These are phyloP conservation scores for Caenorhabditis macrosperma DNA, from an alignment of 2,888 invertebrate species.

Conservation along the genomic window DNA sequence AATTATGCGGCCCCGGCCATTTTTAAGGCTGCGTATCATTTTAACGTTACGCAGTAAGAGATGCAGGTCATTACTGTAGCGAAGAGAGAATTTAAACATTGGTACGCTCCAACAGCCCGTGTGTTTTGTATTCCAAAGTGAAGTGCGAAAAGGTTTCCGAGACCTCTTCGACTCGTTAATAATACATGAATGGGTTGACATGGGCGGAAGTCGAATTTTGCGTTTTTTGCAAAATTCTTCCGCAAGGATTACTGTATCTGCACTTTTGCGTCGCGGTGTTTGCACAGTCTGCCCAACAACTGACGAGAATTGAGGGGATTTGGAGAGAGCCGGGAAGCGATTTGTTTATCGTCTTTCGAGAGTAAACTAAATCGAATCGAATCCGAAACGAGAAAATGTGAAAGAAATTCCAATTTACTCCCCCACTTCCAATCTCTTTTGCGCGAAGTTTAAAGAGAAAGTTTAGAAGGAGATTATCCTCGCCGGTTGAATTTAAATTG, in stretches of 20 bases:
- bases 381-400: background rate
- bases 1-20: no score
- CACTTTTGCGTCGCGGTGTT: background rate
- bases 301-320: background rate
- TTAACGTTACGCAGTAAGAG: no score
- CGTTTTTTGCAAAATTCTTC: background rate
- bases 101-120: no score
- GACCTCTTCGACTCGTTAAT: slow-evolving; percentile 29
- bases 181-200: slow-evolving; percentile 28
- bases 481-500: slow-evolving; percentile 32
- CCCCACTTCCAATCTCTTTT: background rate
- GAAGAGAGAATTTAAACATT: no score
- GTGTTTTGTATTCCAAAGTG: no score
- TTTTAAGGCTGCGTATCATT: no score
- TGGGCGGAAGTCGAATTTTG: slow-evolving; percentile 17
- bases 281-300: no score
- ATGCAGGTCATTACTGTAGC: no score
- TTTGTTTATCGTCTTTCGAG: slow-evolving; percentile 1
- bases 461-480: slow-evolving; percentile 10
- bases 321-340: background rate
- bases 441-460: background rate
- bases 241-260: background rate
- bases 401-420: slow-evolving; percentile 19
- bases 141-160: no score
- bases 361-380: no score